Evolutionary conservation across 2,888 invertebrate species (phyloP).

Genomic region (Podabrus alpinus): DNA sequence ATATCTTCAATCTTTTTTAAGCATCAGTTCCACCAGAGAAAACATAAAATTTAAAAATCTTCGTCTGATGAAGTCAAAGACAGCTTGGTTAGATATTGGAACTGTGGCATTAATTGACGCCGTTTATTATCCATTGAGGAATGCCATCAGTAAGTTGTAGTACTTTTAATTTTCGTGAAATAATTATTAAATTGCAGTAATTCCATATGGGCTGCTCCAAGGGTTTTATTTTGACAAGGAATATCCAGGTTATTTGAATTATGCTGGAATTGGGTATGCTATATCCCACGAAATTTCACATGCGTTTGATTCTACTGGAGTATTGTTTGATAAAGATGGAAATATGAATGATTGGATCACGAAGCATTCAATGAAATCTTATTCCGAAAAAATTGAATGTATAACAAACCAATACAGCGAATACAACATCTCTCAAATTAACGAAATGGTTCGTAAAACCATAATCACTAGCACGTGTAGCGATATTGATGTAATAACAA

Average conservation of each 20-base stretch:
- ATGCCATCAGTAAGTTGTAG: conserved; percentile 59
- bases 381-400: conserved; percentile 77
- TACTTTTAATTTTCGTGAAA: neutral
- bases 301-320: conserved; percentile 64
- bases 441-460: conserved; percentile 60
- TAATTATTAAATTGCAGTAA: conserved; percentile 62
- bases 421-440: conserved; percentile 73
- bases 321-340: conserved; percentile 20
- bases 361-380: conserved; percentile 81
- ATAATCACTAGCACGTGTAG: too few relatives aligned
- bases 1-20: conserved; percentile 34
- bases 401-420: conserved; percentile 89
- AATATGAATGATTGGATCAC: conserved; percentile 58
- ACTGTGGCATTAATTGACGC: conserved; percentile 60
- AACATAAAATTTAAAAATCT: neutral
- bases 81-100: conserved; percentile 60
- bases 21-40: neutral
- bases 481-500: too few relatives aligned
- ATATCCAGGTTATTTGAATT: conserved; percentile 85
- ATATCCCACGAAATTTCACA: conserved; percentile 88
- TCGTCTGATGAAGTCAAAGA: conserved; percentile 43
- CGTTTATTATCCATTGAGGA: conserved; percentile 59
- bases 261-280: conserved; percentile 81
- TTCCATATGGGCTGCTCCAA: conserved; percentile 87
- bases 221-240: conserved; percentile 82